Conservation (phyloP, 2,888 invertebrate species). For the Spialia ferax region DNA sequence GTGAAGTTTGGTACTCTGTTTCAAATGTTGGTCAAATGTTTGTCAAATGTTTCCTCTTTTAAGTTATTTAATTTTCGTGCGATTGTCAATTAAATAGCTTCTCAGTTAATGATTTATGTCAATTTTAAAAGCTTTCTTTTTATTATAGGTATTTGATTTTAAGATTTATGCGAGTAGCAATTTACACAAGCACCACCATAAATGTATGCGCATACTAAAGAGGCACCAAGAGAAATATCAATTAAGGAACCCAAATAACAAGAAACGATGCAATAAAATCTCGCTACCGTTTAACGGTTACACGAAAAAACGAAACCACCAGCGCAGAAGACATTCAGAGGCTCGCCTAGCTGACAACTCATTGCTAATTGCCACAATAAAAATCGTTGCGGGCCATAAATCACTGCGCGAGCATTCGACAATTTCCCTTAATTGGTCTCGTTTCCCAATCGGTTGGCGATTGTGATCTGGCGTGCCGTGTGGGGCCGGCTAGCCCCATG, state of each 20-base stretch:
- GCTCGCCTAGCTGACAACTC: constrained; percentile 51
- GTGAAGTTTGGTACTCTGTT: no score
- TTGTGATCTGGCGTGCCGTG: constrained; percentile 62
- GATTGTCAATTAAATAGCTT: no score
- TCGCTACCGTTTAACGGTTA: constrained; percentile 22
- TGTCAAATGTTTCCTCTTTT: no score
- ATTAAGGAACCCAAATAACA: constrained; percentile 19
- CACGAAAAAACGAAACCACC: constrained; percentile 32
- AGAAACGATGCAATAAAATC: constrained; percentile 21
- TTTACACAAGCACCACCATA: not conserved
- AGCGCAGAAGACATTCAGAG: constrained; percentile 41
- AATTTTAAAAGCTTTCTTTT: not conserved
- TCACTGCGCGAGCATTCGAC: constrained; percentile 64
- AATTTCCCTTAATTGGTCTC: constrained; percentile 77
- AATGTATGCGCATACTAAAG: not conserved
- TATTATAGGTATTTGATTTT: no score
- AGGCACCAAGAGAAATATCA: not conserved
- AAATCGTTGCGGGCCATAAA: constrained; percentile 66
- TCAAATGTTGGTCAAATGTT: no score
- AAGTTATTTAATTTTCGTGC: no score
- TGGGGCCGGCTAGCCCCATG: constrained; percentile 57
- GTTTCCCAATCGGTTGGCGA: constrained; percentile 70
- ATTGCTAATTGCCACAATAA: constrained; percentile 67
- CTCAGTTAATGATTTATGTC: no score
- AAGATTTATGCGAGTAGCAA: no score